Evolutionary conservation across 2,888 invertebrate species (phyloP).

Genomic region (Isoperla grammatica): DNA sequence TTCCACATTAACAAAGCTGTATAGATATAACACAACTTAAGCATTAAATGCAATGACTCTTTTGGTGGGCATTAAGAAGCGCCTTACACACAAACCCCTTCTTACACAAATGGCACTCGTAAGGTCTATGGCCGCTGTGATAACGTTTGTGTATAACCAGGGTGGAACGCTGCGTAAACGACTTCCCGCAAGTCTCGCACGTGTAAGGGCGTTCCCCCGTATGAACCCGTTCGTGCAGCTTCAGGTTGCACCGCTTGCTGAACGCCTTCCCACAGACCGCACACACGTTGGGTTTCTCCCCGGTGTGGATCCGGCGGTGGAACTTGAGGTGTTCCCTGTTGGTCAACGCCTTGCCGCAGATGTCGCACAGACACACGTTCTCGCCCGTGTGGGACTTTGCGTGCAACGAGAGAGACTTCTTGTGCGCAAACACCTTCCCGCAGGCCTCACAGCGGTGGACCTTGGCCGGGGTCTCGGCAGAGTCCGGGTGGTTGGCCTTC

Average conservation of each 20-base stretch:
- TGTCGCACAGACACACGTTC: conserved; percentile 27
- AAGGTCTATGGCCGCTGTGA: conserved; percentile 47
- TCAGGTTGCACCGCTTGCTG: conserved; percentile 44
- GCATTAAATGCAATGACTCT: conserved; percentile 22
- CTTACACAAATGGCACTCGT: conserved; percentile 44
- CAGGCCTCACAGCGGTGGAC: conserved; percentile 44
- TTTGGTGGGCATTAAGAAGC: conserved; percentile 43
- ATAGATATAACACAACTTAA: no score
- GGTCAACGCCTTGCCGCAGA: conserved; percentile 41
- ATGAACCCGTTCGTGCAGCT: conserved; percentile 46
- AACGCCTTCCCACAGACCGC: conserved; percentile 47
- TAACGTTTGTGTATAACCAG: conserved; percentile 48
- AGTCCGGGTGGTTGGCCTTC: conserved; percentile 40
- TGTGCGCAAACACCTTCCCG: conserved; percentile 33
- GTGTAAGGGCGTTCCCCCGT: conserved; percentile 49
- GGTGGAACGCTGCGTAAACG: conserved; percentile 49
- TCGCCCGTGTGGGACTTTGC: conserved; percentile 35
- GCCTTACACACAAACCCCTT: conserved; percentile 46
- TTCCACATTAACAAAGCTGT: no score
- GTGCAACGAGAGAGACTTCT: conserved; percentile 26
- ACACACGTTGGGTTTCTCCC: conserved; percentile 51
- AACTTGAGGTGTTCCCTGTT: conserved; percentile 50
- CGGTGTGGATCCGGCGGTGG: conserved; percentile 51
- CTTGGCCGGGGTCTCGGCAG: conserved; percentile 36
- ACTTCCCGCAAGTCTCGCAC: conserved; percentile 47